Percentiles rank a stretch among this genome's conserved stretches.
Conservation (phyloP, 2,113 vertebrate species). For the Melanocharis versteri region DNA sequence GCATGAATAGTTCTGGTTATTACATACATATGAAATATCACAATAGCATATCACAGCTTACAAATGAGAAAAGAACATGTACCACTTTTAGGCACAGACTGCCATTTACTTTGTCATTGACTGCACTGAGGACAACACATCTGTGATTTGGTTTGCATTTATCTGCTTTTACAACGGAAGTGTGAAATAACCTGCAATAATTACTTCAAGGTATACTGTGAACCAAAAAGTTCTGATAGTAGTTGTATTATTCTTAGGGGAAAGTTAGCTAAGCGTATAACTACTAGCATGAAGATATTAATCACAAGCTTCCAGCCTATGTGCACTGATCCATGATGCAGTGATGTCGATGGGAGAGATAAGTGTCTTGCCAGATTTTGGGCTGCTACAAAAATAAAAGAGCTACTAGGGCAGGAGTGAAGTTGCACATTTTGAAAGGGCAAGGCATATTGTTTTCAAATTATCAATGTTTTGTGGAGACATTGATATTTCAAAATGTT, state of each 20-base stretch:
- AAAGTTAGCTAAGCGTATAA: not conserved
- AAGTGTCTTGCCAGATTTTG: conserved; percentile 4
- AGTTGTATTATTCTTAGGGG: not conserved
- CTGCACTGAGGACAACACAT: not conserved
- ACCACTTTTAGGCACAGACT: not conserved
- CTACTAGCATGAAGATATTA: not conserved
- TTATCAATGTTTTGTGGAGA: not conserved
- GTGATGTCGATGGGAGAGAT: conserved; percentile 5
- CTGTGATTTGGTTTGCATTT: not conserved
- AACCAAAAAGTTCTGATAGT: not conserved
- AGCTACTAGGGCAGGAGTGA: not conserved
- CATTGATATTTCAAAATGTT: not conserved
- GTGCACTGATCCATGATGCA: not conserved
- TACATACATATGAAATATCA: not conserved
- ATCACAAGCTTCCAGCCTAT: not conserved
- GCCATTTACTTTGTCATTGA: not conserved
- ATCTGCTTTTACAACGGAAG: not conserved
- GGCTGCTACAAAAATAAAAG: conserved; percentile 40
- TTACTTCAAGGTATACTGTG: not conserved
- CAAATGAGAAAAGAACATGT: not conserved
- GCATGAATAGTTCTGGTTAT: not conserved
- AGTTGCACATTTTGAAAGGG: conserved; percentile 1
- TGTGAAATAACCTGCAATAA: not conserved
- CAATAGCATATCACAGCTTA: not conserved
- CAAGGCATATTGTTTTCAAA: conserved; percentile 31